A percentile compares a stretch with the other conserved stretches of the same genome.
Evolutionary conservation across 92 coral and sea anemone species (phyloP).

Genomic region (Umimayanthus kanabou): DNA sequence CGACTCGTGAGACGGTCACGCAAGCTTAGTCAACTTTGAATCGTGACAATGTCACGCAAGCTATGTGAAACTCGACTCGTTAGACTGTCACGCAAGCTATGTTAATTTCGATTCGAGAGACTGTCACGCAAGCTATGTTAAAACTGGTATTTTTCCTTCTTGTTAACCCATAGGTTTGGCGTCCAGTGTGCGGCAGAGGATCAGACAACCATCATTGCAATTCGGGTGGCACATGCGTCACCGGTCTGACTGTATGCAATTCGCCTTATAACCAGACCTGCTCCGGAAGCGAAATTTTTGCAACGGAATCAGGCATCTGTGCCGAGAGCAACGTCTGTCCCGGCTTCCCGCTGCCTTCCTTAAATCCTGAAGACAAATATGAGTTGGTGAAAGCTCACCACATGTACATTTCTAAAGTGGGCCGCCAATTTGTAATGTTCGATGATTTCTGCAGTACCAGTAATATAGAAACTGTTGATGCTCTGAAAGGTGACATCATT

Average conservation of each 20-base stretch:
- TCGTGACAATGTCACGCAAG: no score
- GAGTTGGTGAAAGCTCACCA: slow-evolving; percentile 62
- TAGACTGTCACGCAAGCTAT: no score
- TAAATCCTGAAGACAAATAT: slow-evolving; percentile 37
- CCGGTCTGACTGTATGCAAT: slow-evolving; percentile 45
- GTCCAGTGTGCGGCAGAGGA: slow-evolving; percentile 86
- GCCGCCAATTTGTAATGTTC: slow-evolving; percentile 62
- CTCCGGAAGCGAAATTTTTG: slow-evolving; percentile 49
- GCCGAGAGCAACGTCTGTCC: slow-evolving; percentile 36
- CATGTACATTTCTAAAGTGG: slow-evolving; percentile 57
- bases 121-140: background rate
- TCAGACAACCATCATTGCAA: slow-evolving; percentile 45
- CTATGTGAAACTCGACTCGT: no score
- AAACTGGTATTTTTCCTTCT: background rate
- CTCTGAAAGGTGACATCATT: slow-evolving; percentile 68
- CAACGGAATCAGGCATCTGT: slow-evolving; percentile 64
- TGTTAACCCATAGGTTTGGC: slow-evolving; percentile 56
- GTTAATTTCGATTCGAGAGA: no score
- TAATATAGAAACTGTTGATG: slow-evolving; percentile 38
- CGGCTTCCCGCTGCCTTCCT: background rate
- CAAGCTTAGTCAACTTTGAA: no score
- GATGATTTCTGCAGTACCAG: slow-evolving; percentile 44
- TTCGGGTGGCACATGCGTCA: slow-evolving; percentile 48
- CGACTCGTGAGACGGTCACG: no score
- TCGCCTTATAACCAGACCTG: slow-evolving; percentile 50